Evolutionary conservation across 2,797 vertebrate species (phyloP), one percentile per base, ranked within the genome.

Genomic region (Rhinella marina): DNA sequence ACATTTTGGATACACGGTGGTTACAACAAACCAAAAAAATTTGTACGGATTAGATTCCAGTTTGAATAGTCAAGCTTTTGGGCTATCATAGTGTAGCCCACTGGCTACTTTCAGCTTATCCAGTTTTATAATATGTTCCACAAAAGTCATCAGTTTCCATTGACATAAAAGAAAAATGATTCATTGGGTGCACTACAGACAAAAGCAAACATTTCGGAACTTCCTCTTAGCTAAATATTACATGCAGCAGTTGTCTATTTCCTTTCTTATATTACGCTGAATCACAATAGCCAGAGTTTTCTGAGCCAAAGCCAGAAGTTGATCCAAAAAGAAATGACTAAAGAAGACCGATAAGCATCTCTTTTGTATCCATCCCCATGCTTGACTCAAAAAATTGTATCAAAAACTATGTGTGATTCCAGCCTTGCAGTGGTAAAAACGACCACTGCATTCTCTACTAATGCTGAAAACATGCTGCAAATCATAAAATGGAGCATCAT

Each of bases 21-120:
- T 32, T 32, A 32, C 32, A 32, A 32, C 32, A 32, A 41, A 41
- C 41, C n/a, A n/a, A n/a, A n/a, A n/a, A n/a, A n/a, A 23, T 7
- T 32, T 81, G 2, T 11, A 81, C 16, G 13, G 16, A 64, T 62
- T 23, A 3, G 10, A 41, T 81, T 62, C 59, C 59, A 48, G 59
- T 50, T 81, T 21, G 21, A 81, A 48, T 64, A 81, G 2, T 62
- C 56, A 48, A 81, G 29, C 56, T 80, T 23, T 57, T 80, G 56
- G 56, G 29, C 16, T 16, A 57, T 9, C 16, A 79, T 27, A 19
- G 17, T 19, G 52, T 7, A 57, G 25, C 19, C 23, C 23, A 7
- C 7, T 14, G 56, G 19, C 78, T 7, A 6, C 17, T 32, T 32
- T 32, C 19, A 32, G 17, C 17, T 61, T 50, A 61, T 32, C 78